Conservation (phyloP, 2,888 invertebrate genomes). For the Pachycephus smyrnensis region DNA sequence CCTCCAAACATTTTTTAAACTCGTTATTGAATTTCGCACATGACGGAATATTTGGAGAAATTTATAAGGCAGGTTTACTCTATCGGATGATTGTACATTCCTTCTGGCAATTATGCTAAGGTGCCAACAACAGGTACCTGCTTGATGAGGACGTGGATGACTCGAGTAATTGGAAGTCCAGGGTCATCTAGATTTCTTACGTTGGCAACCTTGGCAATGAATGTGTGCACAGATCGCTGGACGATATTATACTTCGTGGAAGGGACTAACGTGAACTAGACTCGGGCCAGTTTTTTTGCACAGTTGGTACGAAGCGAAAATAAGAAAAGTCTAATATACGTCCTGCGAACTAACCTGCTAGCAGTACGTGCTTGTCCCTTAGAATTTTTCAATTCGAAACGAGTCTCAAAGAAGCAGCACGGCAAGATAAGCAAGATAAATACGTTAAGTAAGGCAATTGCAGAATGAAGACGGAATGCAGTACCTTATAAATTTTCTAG, state of each 20-base stretch:
- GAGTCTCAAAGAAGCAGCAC: neutral
- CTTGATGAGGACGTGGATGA: neutral
- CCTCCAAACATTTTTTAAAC: neutral
- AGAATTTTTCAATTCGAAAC: neutral
- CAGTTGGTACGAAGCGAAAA: neutral
- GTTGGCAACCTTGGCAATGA: neutral
- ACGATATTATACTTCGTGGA: conserved; percentile 1
- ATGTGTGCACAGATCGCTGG: neutral
- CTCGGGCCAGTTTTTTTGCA: neutral
- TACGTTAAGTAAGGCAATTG: neutral
- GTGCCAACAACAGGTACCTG: neutral
- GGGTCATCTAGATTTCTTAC: conserved; percentile 2
- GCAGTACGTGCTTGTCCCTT: neutral
- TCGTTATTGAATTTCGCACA: neutral
- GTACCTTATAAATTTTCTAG: neutral
- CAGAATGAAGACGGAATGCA: neutral
- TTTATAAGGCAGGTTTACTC: neutral
- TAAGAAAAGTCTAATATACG: neutral
- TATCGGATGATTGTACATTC: neutral
- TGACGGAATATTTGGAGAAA: neutral
- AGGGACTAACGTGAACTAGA: neutral
- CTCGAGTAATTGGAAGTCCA: conserved; percentile 2
- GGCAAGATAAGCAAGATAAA: neutral
- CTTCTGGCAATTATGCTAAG: neutral
- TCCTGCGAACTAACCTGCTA: neutral